These are phyloP conservation scores for Nemotelus nigrinus DNA, from an alignment of 2,888 invertebrate genomes.

Conservation along the genomic window DNA sequence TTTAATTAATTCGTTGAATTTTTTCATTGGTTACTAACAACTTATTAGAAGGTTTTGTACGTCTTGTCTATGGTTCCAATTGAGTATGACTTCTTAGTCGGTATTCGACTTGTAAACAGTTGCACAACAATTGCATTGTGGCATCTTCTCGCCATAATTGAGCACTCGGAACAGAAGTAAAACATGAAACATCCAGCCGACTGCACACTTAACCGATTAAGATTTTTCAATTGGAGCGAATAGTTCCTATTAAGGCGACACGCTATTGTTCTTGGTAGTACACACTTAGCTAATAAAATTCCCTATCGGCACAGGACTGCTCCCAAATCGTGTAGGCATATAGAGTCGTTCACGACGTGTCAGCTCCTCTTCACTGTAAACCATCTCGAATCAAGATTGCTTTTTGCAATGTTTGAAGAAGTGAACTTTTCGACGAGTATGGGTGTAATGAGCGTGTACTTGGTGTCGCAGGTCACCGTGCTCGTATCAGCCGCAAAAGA, in stretches of 20 bases:
- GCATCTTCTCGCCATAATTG: no score
- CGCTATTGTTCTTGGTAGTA: neutral
- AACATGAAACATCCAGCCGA: no score
- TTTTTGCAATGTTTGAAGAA: neutral
- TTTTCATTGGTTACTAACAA: no score
- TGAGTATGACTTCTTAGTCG: no score
- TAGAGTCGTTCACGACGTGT: neutral
- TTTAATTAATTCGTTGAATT: no score
- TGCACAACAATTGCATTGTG: no score
- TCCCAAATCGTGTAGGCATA: no score
- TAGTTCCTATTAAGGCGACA: slow-evolving; percentile 40
- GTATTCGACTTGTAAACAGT: no score
- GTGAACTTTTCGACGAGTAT: neutral
- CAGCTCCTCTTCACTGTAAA: neutral
- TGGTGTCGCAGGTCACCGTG: neutral
- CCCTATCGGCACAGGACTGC: neutral
- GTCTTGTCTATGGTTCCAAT: no score
- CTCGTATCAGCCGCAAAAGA: neutral
- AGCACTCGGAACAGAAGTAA: no score
- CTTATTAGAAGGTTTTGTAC: no score
- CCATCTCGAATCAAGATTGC: slow-evolving; percentile 23
- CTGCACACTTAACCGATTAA: neutral
- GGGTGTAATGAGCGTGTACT: neutral
- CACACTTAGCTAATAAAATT: neutral
- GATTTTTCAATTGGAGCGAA: slow-evolving; percentile 25